Evolutionary conservation across 2,888 invertebrate genomes (phyloP).

Genomic region (Lepidocyrtoides sp.): DNA sequence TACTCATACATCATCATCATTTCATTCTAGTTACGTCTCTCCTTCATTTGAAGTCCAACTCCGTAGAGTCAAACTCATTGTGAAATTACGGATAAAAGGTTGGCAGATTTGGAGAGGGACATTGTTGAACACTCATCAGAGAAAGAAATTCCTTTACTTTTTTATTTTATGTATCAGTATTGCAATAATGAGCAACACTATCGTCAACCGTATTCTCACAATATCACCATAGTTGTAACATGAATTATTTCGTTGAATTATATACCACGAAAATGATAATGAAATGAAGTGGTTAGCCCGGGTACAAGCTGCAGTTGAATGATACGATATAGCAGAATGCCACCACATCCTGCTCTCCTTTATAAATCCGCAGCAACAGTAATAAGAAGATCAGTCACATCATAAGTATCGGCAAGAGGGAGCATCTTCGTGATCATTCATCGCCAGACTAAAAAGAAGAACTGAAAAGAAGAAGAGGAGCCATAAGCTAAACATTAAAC

Average conservation of each 20-base stretch:
- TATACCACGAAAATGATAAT: constrained; percentile 32
- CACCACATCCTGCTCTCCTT: background rate
- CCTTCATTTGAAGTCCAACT: constrained; percentile 32
- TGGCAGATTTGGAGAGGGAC: constrained; percentile 39
- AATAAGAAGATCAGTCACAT: no score
- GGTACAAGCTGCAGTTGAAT: constrained; percentile 7
- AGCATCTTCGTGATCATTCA: constrained; percentile 7
- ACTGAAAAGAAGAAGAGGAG: constrained; percentile 24
- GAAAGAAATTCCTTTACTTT: constrained; percentile 44
- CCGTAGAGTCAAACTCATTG: background rate
- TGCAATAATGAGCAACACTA: background rate
- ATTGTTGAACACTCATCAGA: background rate
- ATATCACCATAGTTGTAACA: constrained; percentile 8
- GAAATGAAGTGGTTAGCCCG: constrained; percentile 13
- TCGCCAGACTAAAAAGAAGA: background rate
- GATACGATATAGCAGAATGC: constrained; percentile 31
- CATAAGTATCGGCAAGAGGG: no score
- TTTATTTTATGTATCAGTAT: background rate
- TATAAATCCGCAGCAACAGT: constrained; percentile 6
- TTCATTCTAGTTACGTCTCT: constrained; percentile 1
- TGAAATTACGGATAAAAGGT: constrained; percentile 41
- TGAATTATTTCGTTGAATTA: constrained; percentile 56
- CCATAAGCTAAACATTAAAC: constrained; percentile 61
- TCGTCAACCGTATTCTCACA: constrained; percentile 16
- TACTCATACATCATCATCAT: constrained; percentile 1